A percentile compares a stretch with the other conserved stretches of the same genome.
These are phyloP conservation scores for Mormyrus proboscirostris DNA, from an alignment of 2,797 vertebrate genomes.

Conservation along the genomic window DNA sequence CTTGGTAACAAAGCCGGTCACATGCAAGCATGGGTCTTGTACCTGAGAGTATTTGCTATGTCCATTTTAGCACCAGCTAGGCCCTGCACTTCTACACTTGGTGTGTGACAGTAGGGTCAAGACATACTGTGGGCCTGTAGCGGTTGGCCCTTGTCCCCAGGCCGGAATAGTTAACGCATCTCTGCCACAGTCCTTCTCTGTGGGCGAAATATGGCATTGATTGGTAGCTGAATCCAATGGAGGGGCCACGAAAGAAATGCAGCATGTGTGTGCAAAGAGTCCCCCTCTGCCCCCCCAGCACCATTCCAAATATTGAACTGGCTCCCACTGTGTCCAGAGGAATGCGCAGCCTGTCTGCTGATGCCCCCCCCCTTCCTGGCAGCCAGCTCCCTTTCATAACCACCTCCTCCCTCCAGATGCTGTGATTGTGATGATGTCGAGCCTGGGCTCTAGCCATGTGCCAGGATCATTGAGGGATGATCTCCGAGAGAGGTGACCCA, in stretches of 20 bases:
- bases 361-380: slow-evolving; percentile 55
- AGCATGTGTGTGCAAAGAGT: slow-evolving; percentile 69
- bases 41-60: not conserved
- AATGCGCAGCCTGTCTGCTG: slow-evolving; percentile 70
- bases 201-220: slow-evolving; percentile 36
- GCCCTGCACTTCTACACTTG: not conserved
- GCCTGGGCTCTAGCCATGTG: slow-evolving; percentile 22
- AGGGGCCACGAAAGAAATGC: slow-evolving; percentile 63
- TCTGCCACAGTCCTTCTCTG: slow-evolving; percentile 34
- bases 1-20: not conserved
- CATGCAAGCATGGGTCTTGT: not conserved
- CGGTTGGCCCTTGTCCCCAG: slow-evolving; percentile 8
- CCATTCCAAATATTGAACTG: slow-evolving; percentile 53
- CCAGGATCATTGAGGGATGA: not conserved
- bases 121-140: slow-evolving; percentile 32
- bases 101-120: slow-evolving; percentile 40
- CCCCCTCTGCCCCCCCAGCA: slow-evolving; percentile 47
- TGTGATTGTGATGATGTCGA: slow-evolving; percentile 49
- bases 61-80: not conserved
- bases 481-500: not conserved
- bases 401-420: slow-evolving; percentile 55
- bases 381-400: slow-evolving; percentile 65
- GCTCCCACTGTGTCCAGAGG: slow-evolving; percentile 50
- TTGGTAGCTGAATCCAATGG: slow-evolving; percentile 42
- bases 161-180: slow-evolving; percentile 51